Base-by-base conservation (phyloP, 2,888 invertebrate species). In the Cephus pulcher region DNA sequence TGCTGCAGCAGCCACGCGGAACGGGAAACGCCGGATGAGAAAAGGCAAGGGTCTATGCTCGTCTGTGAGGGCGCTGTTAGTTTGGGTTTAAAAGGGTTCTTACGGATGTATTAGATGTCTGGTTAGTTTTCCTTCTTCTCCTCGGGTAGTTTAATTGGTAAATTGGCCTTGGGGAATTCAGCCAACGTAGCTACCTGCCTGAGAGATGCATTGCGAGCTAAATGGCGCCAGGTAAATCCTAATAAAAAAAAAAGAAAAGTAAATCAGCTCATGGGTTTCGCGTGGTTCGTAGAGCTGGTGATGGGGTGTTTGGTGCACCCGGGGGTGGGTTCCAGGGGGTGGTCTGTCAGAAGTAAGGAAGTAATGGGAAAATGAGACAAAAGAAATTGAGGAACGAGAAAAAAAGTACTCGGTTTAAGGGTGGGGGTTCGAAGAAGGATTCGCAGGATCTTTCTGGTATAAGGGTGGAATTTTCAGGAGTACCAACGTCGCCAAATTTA, bases 81-180 rank as follows among this genome's bases (percentile, higher is more conserved):
- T 23, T 56, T 56, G 56, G 9, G 9, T 34, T 71, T 34, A 34
- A 71, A 71, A 32, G 71, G 71, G 71, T 71, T 71, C 9, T 9
- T 37, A 4, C 4, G 37, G 37, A 37, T 12, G 37, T 56, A 23
- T 56, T 56, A 23, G 56, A 69, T 77, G 86, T 88, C 88, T 85
- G 85, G 85, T 85, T 87, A 86, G 87, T 85, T 86, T 85, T 80
- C 83, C 84, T 85, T 86, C 88, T 88, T 86, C 86, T 88, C 86
- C 86, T 84, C 85, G 87, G 88, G 84, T 87, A 89, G 87, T 89
- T 89, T 89, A 89, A 89, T 89, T 86, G 88, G 85, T 84, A 88
- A 89, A 89, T 89, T 89, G 86, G 84, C 85, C 88, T 74, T 74
- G 74, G 69, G 56, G 32, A 34, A 69, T 76, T 37, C 12, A 23